Conservation (phyloP, 2,113 vertebrate genomes). For the Poeciliopsis prolifica region DNA sequence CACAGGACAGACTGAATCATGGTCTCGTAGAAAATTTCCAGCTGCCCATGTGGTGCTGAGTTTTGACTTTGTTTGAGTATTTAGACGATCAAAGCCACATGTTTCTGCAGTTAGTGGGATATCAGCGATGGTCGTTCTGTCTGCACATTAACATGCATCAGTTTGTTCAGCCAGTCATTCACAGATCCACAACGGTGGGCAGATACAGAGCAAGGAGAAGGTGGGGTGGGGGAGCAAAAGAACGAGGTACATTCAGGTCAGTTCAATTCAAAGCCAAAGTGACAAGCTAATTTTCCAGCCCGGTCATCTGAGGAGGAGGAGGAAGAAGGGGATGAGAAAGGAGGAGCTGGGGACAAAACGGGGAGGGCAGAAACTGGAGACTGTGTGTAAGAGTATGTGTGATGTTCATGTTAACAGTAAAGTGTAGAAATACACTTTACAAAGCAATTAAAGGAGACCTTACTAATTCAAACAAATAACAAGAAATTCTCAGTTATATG, state of each 20-base stretch:
- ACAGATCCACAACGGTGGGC: constrained; percentile 13
- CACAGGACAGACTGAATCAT: too few relatives aligned
- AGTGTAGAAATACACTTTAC: not conserved
- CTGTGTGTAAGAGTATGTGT: not conserved
- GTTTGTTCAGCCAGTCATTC: not conserved
- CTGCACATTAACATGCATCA: not conserved
- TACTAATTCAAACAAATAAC: not conserved
- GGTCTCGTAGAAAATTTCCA: too few relatives aligned
- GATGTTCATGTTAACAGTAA: not conserved
- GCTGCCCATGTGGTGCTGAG: too few relatives aligned
- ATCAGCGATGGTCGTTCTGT: not conserved
- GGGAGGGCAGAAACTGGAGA: not conserved
- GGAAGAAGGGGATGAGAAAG: not conserved
- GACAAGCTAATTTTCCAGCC: constrained; percentile 83
- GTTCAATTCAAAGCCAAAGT: constrained; percentile 81
- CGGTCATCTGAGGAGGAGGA: constrained; percentile 73
- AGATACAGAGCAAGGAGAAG: constrained; percentile 1
- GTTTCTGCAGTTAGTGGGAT: not conserved
- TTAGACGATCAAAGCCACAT: not conserved
- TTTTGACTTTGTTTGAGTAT: not conserved
- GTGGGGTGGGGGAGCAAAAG: constrained; percentile 13
- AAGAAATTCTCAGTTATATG: not conserved
- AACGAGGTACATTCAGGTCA: constrained; percentile 80
- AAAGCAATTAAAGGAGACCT: not conserved
- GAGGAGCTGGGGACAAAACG: not conserved